These are phyloP conservation scores for Acleris cristana DNA, from an alignment of 2,888 invertebrate genomes.

Conservation along the genomic window DNA sequence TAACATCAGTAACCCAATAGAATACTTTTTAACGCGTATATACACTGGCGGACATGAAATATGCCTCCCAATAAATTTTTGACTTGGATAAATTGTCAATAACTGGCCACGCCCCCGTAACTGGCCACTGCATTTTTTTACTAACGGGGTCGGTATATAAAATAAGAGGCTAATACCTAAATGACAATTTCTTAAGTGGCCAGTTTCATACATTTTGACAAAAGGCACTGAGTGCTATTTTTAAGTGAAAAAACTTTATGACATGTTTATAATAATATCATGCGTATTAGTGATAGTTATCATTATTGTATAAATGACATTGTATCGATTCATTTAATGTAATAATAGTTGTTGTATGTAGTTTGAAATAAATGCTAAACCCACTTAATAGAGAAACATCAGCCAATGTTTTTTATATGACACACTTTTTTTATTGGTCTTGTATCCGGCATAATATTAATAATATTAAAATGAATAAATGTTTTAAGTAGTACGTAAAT, in stretches of 20 bases:
- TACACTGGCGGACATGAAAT: no score
- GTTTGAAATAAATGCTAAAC: conserved; percentile 10
- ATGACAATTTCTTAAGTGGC: not conserved
- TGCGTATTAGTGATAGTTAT: conserved; percentile 28
- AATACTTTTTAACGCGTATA: no score
- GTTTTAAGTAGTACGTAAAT: no score
- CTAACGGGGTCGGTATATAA: no score
- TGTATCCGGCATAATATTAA: not conserved
- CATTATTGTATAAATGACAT: conserved; percentile 41
- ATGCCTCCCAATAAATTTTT: no score
- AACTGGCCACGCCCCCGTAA: no score
- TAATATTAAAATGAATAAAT: no score
- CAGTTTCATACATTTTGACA: conserved; percentile 21
- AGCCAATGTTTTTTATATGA: not conserved
- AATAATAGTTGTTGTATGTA: conserved; percentile 39
- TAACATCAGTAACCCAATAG: no score
- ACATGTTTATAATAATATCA: conserved; percentile 33
- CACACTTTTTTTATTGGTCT: not conserved
- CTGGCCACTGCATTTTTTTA: no score
- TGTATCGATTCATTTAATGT: conserved; percentile 37
- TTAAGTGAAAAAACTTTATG: conserved; percentile 44
- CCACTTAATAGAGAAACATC: not conserved
- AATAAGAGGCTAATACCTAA: no score
- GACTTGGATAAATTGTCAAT: no score
- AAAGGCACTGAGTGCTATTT: conserved; percentile 43